Base-by-base conservation (phyloP, 2,888 invertebrate genomes). In the Cartodere bifasciata region DNA sequence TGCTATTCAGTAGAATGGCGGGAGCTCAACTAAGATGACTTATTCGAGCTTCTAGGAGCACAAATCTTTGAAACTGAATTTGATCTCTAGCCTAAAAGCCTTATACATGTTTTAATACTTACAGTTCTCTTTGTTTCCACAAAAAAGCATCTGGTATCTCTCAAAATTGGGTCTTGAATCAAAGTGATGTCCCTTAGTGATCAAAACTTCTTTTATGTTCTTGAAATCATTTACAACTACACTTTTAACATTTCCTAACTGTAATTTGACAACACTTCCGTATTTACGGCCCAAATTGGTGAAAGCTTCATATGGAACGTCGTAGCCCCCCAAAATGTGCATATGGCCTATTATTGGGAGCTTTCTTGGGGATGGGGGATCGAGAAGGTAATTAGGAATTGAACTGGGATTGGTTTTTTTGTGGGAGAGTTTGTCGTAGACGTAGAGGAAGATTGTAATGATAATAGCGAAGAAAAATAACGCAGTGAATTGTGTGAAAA, bases 61-160 rank as follows among this genome's bases (percentile, higher is more conserved):
- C n/a, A n/a, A n/a, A n/a, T n/a, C n/a, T n/a, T n/a, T n/a, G n/a
- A n/a, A n/a, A n/a, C n/a, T n/a, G n/a, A n/a, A n/a, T n/a, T n/a
- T n/a, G n/a, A n/a, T n/a, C n/a, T n/a, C n/a, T n/a, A n/a, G n/a
- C n/a, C 22, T 12, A 24, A 23, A 20, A 17, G n/a, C 7, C n/a
- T 16, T 24, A 16, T 23, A 4, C 15, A 31, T n/a, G n/a, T n/a
- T n/a, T n/a, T n/a, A 29, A 9, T 39, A 67, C 76, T 75, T 63
- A 77, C 77, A 75, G 50, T 75, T 74, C 46, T 75, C 68, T 48
- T 72, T 72, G 52, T 74, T 64, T 22, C 74, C 75, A 32, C 66
- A 64, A 55, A 77, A 78, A 12, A 77, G 64, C 27, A 65, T 57
- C 38, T 70, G 64, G 53, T 73, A 75, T 38, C 78, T 60, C 31